Percentiles rank a stretch among this genome's conserved stretches.
These are phyloP conservation scores for Hydractinia symbiolongicarpus DNA, from an alignment of 30 jellyfish, hydroid and myxozoan genomes.

Conservation along the genomic window DNA sequence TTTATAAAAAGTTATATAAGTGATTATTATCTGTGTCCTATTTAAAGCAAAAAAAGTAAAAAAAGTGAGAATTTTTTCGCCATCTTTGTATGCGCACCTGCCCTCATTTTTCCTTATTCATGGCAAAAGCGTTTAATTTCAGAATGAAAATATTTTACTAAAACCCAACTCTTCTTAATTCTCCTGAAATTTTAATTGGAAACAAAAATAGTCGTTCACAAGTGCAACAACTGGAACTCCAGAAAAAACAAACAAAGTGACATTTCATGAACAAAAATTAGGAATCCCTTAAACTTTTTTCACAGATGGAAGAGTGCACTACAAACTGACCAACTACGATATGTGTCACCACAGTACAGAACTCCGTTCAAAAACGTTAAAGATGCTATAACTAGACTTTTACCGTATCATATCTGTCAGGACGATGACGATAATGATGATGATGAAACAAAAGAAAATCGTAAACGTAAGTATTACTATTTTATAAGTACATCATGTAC, in stretches of 20 bases:
- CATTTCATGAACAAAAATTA: no score
- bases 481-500: no score
- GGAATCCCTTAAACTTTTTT: background rate
- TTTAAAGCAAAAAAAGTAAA: background rate
- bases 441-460: background rate
- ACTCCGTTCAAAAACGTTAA: slow-evolving; percentile 48
- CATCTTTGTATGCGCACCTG: no score
- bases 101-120: no score
- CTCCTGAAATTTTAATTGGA: no score
- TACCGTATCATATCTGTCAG: slow-evolving; percentile 62
- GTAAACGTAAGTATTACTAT: background rate
- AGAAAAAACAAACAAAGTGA: no score
- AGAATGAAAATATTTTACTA: no score
- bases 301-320: slow-evolving; percentile 62
- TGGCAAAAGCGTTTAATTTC: no score
- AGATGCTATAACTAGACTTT: slow-evolving; percentile 66
- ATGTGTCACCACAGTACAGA: slow-evolving; percentile 49
- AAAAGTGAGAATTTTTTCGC: background rate
- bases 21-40: background rate
- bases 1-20: background rate
- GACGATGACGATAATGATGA: background rate
- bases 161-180: no score
- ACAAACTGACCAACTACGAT: slow-evolving; percentile 64
- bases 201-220: no score
- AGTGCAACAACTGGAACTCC: no score